These are phyloP conservation scores for Noctuana brunneofusca DNA, from an alignment of 2,888 invertebrate species.

Conservation along the genomic window DNA sequence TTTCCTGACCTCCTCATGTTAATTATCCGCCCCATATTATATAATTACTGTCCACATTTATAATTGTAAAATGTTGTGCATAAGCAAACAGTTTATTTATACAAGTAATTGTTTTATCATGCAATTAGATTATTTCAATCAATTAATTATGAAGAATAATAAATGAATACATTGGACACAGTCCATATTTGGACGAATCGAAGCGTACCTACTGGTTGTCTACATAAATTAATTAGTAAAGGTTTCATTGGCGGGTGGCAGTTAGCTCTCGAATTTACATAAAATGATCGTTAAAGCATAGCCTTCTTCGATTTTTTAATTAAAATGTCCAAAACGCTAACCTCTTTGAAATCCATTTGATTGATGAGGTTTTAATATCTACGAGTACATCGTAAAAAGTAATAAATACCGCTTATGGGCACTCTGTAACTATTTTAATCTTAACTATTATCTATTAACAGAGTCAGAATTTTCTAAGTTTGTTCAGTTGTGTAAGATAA, in stretches of 20 bases:
- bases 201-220: constrained; percentile 11
- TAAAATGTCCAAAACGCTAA: constrained; percentile 50
- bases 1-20: too few species aligned
- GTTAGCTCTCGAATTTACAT: constrained; percentile 52
- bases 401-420: background rate
- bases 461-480: too few species aligned
- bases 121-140: too few species aligned
- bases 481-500: too few species aligned
- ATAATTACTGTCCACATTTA: too few species aligned
- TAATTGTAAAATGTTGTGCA: too few species aligned
- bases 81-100: too few species aligned
- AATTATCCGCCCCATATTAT: too few species aligned
- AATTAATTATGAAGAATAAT: background rate
- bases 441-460: too few species aligned
- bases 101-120: too few species aligned
- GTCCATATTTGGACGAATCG: constrained; percentile 9
- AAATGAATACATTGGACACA: too few species aligned
- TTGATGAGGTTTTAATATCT: constrained; percentile 52
- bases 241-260: constrained; percentile 43
- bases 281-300: constrained; percentile 54
- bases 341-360: constrained; percentile 49
- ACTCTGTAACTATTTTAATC: too few species aligned
- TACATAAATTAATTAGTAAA: constrained; percentile 46
- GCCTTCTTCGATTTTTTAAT: constrained; percentile 51
- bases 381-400: background rate